Evolutionary conservation across 2,888 invertebrate species (phyloP), one percentile per base, ranked within the genome.

Genomic region (Drosophila aldrichi): DNA sequence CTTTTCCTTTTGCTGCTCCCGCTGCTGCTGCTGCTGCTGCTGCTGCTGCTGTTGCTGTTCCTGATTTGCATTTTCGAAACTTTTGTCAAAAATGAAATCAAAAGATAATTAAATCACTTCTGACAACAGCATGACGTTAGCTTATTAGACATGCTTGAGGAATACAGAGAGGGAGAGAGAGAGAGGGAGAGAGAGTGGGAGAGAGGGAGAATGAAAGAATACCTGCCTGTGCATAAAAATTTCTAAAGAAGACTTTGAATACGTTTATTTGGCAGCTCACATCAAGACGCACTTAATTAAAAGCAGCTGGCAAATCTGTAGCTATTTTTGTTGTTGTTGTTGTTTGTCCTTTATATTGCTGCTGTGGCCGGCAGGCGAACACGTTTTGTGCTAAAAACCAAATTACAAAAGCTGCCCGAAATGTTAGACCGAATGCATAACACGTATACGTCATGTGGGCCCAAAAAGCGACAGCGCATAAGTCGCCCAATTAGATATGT

Each of bases 401-500:
- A 83, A 82, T 88, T 88, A 85, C 67, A 70, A 66, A 62, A 74
- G 72, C 79, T 82, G 79, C 70, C 84, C 79, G 86, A 86, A 87
- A 69, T 70, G 69, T 66, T 72, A 71, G 67, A 69, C 55, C 62
- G 43, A 32, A 32, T 58, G 29, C 25, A 86, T 85, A 86, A 74
- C 86, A 86, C 90, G 90, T 79, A 89, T 79, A 79, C 88, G 72
- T 66, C 83, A 68, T 70, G 81, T 76, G 77, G 72, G 46, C 70
- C 70, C 74, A 41, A 41, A 48, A 41, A 58, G 59, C 55, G 56
- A 69, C 79, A 61, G 59, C 60, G 63, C 68, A 77, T 79, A 80
- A 82, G 81, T 81, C 90, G 79, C 71, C 81, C 88, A 86, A 89
- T 89, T 85, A 85, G 79, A 71, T 65, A 58, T 74, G 74, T 81